A percentile compares a stretch with the other conserved stretches of the same genome.
Conservation (phyloP, 1,140 invertebrate species). For the Scaptodrosophila lebanonensis region DNA sequence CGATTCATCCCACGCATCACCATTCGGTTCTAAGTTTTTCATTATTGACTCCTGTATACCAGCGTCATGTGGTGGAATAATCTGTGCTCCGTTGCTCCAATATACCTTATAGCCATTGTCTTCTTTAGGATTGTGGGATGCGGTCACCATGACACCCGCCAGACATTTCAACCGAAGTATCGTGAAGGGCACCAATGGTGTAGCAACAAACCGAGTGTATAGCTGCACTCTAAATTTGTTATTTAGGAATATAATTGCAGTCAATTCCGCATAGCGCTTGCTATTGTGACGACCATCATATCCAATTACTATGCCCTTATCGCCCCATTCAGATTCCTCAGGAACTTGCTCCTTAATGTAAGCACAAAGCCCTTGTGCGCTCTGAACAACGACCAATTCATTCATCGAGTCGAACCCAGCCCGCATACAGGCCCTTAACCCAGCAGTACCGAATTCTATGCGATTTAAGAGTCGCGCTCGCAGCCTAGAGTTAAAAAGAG, state of each 20-base stretch:
- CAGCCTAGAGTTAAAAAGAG: slow-evolving; percentile 34
- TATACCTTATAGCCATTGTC: slow-evolving; percentile 99
- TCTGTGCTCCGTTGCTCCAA: slow-evolving; percentile 97
- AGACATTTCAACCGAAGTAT: slow-evolving; percentile 84
- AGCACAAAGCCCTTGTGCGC: slow-evolving; percentile 92
- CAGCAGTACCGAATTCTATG: slow-evolving; percentile 93
- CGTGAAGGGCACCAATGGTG: slow-evolving; percentile 94
- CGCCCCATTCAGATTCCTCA: slow-evolving; percentile 75
- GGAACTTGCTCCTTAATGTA: slow-evolving; percentile 82
- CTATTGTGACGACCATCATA: slow-evolving; percentile 98
- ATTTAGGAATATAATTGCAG: slow-evolving; percentile 89
- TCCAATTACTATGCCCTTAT: slow-evolving; percentile 91
- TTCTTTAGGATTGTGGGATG: slow-evolving; percentile 99
- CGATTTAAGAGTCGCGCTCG: slow-evolving; percentile 75
- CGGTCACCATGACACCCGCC: slow-evolving; percentile 96
- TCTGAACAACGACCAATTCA: slow-evolving; percentile 97
- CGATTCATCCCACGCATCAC: slow-evolving; percentile 52
- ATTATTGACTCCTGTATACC: slow-evolving; percentile 90
- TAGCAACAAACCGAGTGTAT: slow-evolving; percentile 90
- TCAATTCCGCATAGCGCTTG: slow-evolving; percentile 93
- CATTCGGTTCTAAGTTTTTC: slow-evolving; percentile 82
- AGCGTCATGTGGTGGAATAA: slow-evolving; percentile 94
- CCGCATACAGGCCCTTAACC: slow-evolving; percentile 93
- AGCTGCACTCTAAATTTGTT: slow-evolving; percentile 89
- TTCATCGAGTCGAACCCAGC: slow-evolving; percentile 97